These are phyloP conservation scores for Etia nguti DNA, from an alignment of 2,113 vertebrate genomes.

Conservation along the genomic window DNA sequence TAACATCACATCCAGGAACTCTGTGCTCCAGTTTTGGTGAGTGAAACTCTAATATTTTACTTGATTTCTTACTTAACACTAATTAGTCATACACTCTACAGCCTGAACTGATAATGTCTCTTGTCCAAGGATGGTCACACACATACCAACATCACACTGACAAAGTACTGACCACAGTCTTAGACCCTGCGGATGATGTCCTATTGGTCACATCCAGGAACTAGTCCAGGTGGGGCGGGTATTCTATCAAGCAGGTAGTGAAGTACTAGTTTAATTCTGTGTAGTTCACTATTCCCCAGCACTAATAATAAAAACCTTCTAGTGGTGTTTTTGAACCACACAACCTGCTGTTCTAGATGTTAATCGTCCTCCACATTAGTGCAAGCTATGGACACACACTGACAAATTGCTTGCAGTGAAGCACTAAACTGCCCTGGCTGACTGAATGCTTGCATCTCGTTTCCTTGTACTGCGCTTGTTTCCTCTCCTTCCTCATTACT, in stretches of 20 bases:
- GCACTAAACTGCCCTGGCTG: background rate
- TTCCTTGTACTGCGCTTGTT: background rate
- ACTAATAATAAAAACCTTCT: background rate
- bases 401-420: constrained; percentile 3
- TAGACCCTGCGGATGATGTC: background rate
- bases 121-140: background rate
- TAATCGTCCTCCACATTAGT: background rate
- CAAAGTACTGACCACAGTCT: background rate
- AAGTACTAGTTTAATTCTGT: background rate
- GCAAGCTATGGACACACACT: background rate
- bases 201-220: background rate
- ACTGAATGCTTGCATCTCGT: background rate
- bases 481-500: constrained; percentile 6
- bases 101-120: background rate
- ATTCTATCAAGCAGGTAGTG: background rate
- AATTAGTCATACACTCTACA: background rate
- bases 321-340: background rate
- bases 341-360: background rate
- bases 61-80: background rate
- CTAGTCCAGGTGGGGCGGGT: background rate
- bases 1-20: background rate
- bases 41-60: background rate
- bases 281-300: background rate
- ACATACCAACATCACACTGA: background rate
- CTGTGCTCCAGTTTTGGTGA: background rate